A percentile compares a stretch with the other conserved stretches of the same genome.
These are phyloP conservation scores for Procavia capensis DNA, from an alignment of 2,113 vertebrate species.

Conservation along the genomic window DNA sequence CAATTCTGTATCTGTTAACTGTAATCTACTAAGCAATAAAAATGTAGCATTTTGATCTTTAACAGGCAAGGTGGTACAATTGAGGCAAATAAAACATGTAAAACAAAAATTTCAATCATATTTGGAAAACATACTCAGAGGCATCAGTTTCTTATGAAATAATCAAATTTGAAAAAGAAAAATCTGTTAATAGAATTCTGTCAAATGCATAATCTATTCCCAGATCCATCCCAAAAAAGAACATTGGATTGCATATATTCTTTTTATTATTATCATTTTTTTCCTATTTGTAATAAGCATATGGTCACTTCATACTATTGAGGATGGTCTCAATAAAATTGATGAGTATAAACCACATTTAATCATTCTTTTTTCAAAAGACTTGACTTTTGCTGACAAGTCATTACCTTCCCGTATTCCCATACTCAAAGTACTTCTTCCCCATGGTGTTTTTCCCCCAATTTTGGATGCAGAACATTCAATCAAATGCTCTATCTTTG, in stretches of 20 bases:
- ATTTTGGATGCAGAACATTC: neutral
- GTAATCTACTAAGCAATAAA: neutral
- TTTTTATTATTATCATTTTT: neutral
- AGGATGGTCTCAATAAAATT: neutral
- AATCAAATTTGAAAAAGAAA: too few species aligned
- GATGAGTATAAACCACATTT: neutral
- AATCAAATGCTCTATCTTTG: neutral
- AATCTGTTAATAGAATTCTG: neutral
- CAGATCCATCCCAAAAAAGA: neutral
- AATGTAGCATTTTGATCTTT: neutral
- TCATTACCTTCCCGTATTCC: neutral
- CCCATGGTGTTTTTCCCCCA: neutral
- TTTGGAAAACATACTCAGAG: neutral
- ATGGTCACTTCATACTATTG: neutral
- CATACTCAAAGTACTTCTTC: neutral
- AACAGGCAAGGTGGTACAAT: neutral
- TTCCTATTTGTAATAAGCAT: neutral
- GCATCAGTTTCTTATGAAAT: neutral
- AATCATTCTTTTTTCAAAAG: neutral
- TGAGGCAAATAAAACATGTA: neutral
- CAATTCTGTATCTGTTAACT: neutral
- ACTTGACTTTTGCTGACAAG: neutral
- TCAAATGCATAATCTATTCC: neutral
- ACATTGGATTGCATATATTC: neutral
- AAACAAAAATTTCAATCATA: neutral